Percentiles rank a stretch among this genome's conserved stretches.
phyloP scores from a whole-genome alignment of 2,113 vertebrate genomes.

The Illadopsis cleaveri region DNA sequence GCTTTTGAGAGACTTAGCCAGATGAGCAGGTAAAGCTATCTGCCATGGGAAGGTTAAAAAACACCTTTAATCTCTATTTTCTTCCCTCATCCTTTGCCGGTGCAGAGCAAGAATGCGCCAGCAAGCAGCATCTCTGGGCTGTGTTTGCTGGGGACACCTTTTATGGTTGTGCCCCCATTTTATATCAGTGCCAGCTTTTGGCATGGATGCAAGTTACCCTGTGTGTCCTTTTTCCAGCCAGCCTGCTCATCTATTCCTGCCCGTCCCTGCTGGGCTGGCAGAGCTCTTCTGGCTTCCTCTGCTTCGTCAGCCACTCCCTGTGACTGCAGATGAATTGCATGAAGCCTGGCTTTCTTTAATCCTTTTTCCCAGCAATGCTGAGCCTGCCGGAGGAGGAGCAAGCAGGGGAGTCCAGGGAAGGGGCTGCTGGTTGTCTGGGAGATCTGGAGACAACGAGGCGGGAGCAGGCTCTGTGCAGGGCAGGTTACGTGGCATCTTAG shows the following conservation, averaged over 20 bases:
- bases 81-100: neutral
- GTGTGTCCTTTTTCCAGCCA: accelerated
- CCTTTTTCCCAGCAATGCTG: neutral
- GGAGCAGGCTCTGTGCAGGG: neutral
- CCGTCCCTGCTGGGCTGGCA: neutral
- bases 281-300: neutral
- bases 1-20: neutral
- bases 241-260: neutral
- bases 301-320: neutral
- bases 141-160: neutral
- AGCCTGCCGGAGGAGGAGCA: neutral
- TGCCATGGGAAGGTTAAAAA: neutral
- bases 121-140: neutral
- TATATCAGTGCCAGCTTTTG: neutral
- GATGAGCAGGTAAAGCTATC: neutral
- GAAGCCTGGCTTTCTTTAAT: neutral
- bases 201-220: neutral
- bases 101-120: neutral
- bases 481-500: accelerated
- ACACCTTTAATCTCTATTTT: neutral
- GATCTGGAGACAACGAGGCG: accelerated
- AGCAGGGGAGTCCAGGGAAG: neutral
- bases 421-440: constrained; percentile 15
- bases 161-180: neutral
- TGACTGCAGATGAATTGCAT: neutral